These are phyloP conservation scores for Byasa hedistus DNA, from an alignment of 2,888 invertebrate species.

Conservation along the genomic window DNA sequence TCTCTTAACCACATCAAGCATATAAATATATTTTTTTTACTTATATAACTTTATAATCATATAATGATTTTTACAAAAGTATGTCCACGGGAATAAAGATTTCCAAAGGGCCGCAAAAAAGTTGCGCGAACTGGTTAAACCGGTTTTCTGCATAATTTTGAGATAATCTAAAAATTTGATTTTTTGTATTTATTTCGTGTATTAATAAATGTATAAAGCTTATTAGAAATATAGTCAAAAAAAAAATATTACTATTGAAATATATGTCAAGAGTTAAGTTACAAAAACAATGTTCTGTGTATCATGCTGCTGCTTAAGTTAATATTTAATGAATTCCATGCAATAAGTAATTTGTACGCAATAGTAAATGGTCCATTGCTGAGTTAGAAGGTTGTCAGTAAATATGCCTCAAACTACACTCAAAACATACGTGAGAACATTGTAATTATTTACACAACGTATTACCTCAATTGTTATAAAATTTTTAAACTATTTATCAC, in stretches of 20 bases:
- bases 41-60: too few relatives aligned
- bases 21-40: too few relatives aligned
- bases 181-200: neutral
- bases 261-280: neutral
- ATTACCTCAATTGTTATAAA: conserved; percentile 46
- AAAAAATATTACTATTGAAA: neutral
- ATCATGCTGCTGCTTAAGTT: neutral
- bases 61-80: too few relatives aligned
- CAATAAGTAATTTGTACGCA: conserved; percentile 1
- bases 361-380: neutral
- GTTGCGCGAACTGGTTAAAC: neutral
- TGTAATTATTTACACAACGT: conserved; percentile 44
- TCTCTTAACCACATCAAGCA: too few relatives aligned
- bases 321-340: neutral
- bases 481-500: conserved; percentile 34
- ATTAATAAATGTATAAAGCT: neutral
- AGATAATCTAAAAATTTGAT: neutral
- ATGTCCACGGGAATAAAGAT: neutral
- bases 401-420: conserved; percentile 39
- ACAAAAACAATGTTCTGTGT: neutral
- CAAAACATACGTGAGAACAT: conserved; percentile 49
- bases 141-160: neutral
- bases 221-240: neutral
- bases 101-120: neutral
- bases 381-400: conserved; percentile 32